Base-by-base conservation (phyloP, 35 echinoderm and acorn worm species). In the Strongylocentrotus purpuratus region DNA sequence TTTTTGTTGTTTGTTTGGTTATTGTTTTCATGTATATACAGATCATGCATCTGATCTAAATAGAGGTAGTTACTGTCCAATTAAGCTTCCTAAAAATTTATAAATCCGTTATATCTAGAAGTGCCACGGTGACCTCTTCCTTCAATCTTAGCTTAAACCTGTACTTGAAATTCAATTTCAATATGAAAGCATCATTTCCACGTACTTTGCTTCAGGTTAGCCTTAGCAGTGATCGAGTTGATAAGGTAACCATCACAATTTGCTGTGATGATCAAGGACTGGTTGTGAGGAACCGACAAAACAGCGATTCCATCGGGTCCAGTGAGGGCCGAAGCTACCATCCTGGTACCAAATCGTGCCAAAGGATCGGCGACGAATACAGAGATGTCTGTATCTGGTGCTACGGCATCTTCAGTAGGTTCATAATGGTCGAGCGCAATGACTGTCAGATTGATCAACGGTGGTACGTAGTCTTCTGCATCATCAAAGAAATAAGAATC, bases 371-470 rank as follows among this genome's bases (percentile, higher is more conserved):
- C 86, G 3, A 95, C 32, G 5, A 92, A 85, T 31, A 45, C 78
- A 6, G 45, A 14, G 17, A 96, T 94, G 9, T 91, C 33, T 4
- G 94, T 46, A 52, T 32, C 31, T 28, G 33, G 14, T 31, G 41
- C 31, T 8, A 92, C 13, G 9, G 94, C 86, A 48, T 96, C 94
- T 9, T 15, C 86, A 4, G 60, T 33, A 13, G 50, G 20, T 33
- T 65, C 50, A 5, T 41, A 46, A 31, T 95, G 33, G 11, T 61
- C 33, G 35, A 95, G 20, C 31, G 91, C 96, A 11, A 96, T 35
- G 8, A 96, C 96, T 8, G 96, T 96, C 55, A 96, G 47, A 86
- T 96, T 96, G 86, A 96, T 86, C n/a, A 95, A 95, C 13, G 71
- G 92, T 47, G 95, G 95, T 47, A 94, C 32, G 28, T 88, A 47